Conservation (phyloP, 2,113 vertebrate genomes). For the Leuciscus idus region DNA sequence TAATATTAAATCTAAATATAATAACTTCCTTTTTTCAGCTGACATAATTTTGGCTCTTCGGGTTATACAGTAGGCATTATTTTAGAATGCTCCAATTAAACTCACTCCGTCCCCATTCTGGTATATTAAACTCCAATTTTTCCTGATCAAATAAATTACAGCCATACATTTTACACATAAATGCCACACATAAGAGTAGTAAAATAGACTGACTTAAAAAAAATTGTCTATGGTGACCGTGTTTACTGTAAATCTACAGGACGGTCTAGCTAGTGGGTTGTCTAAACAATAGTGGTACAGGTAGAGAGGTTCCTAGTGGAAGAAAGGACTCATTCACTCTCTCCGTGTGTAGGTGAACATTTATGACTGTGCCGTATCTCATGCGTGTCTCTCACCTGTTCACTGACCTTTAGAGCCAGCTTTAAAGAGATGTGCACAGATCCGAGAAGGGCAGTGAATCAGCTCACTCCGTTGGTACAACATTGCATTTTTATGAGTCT, state of each 20-base stretch:
- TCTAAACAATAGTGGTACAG: neutral
- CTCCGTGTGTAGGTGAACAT: neutral
- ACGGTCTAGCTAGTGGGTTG: neutral
- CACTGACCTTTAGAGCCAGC: constrained; percentile 12
- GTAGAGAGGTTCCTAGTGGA: neutral
- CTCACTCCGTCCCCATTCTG: neutral
- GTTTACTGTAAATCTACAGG: constrained; percentile 1
- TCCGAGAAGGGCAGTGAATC: constrained; percentile 13
- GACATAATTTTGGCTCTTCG: neutral
- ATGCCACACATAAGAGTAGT: neutral
- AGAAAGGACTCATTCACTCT: neutral
- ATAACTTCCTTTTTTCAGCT: neutral
- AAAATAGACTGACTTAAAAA: neutral
- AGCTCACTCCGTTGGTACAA: neutral
- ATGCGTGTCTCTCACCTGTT: constrained; percentile 12
- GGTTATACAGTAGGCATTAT: neutral
- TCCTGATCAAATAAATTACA: neutral
- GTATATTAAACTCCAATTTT: neutral
- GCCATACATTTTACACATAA: neutral
- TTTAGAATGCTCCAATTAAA: neutral
- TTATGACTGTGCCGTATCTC: constrained; percentile 9
- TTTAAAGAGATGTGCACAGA: constrained; percentile 13
- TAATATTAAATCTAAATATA: neutral
- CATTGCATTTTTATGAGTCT: constrained; percentile 9
- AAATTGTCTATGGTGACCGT: neutral